Percentiles rank a stretch among this genome's conserved stretches.
phyloP scores from a whole-genome alignment of 1,140 invertebrate species.

The Cydia fagiglandana region DNA sequence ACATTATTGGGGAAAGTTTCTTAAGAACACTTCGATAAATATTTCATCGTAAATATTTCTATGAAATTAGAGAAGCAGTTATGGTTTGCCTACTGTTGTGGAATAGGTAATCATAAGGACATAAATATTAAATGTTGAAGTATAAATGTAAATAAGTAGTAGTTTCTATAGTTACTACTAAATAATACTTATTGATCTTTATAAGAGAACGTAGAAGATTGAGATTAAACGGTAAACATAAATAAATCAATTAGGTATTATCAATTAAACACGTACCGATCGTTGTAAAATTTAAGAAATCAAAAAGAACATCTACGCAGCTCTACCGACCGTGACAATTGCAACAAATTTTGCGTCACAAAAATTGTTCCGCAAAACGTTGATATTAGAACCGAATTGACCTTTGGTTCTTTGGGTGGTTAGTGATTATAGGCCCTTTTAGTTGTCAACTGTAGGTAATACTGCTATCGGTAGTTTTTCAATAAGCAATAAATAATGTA shows the following conservation, averaged over 20 bases:
- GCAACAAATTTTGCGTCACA: slow-evolving; percentile 38
- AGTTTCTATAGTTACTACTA: too few relatives aligned
- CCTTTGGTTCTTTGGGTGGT: background rate
- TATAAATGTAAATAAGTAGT: too few relatives aligned
- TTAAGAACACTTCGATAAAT: too few relatives aligned
- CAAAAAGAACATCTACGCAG: slow-evolving; percentile 33
- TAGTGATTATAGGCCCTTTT: background rate
- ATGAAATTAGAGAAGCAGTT: too few relatives aligned
- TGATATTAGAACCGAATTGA: slow-evolving; percentile 44
- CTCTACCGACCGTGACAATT: slow-evolving; percentile 14
- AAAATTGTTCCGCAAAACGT: slow-evolving; percentile 40
- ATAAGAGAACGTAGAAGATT: too few relatives aligned
- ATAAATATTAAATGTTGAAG: too few relatives aligned
- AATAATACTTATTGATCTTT: too few relatives aligned
- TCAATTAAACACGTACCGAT: background rate
- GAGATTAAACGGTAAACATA: background rate
- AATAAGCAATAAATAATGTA: slow-evolving; percentile 77
- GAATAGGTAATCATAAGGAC: too few relatives aligned
- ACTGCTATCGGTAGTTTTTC: slow-evolving; percentile 66
- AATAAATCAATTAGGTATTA: background rate
- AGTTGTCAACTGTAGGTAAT: slow-evolving; percentile 43
- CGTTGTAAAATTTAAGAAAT: slow-evolving; percentile 25
- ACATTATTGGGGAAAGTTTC: too few relatives aligned
- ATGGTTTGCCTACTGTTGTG: too few relatives aligned
- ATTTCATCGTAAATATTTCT: too few relatives aligned